Percentiles rank a stretch among this genome's conserved stretches.
Conservation (phyloP, 2,888 invertebrate genomes). For the Parnassius apollo region DNA sequence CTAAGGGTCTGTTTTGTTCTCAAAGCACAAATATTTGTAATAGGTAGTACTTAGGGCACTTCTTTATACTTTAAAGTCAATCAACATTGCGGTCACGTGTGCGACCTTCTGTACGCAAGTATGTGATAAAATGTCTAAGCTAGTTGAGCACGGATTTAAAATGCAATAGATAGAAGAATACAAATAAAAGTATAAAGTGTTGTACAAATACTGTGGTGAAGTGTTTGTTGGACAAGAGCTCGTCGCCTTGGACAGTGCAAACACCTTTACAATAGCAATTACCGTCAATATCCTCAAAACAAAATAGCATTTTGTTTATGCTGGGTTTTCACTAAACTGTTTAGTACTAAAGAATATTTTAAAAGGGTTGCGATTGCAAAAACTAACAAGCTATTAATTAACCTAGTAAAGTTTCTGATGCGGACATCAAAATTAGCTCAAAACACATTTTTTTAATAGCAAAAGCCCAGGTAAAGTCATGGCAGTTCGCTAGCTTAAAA, state of each 20-base stretch:
- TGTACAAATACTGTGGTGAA: slow-evolving; percentile 23
- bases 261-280: slow-evolving; percentile 24
- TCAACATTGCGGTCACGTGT: slow-evolving; percentile 15
- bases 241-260: slow-evolving; percentile 9
- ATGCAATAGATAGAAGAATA: slow-evolving; percentile 6
- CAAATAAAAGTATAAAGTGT: slow-evolving; percentile 16
- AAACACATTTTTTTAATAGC: no score
- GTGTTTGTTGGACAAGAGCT: slow-evolving; percentile 21
- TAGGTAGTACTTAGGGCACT: neutral
- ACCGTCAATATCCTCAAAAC: slow-evolving; percentile 23
- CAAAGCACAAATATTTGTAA: no score
- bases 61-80: slow-evolving; percentile 7
- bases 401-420: no score
- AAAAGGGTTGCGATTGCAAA: no score
- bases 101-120: slow-evolving; percentile 16
- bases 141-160: slow-evolving; percentile 20
- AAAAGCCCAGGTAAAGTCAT: no score
- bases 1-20: no score
- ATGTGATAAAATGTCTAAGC: slow-evolving; percentile 21
- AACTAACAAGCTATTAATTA: no score
- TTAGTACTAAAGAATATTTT: no score
- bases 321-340: neutral
- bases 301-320: neutral
- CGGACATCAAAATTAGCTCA: no score
- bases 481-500: no score